A percentile compares a stretch with the other conserved stretches of the same genome.
Conservation (phyloP, 1,140 invertebrate species). For the Centruroides vittatus region DNA sequence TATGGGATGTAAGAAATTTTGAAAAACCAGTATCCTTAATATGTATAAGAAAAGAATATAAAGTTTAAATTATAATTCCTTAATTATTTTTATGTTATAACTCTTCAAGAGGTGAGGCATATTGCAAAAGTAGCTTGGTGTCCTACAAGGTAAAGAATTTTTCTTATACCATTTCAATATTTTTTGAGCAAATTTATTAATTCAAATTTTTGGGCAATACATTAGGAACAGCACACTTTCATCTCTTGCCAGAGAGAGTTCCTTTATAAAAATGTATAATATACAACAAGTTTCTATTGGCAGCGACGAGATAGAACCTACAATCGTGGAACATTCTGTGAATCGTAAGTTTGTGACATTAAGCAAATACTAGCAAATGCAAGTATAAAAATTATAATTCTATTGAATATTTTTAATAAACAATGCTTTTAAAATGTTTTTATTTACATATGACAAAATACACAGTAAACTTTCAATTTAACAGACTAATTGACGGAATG, state of each 20-base stretch:
- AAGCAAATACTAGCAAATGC: no score
- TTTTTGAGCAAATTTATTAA: background rate
- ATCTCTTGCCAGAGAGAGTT: conserved; percentile 53
- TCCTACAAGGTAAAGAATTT: conserved; percentile 54
- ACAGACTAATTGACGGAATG: no score
- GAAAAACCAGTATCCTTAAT: conserved; percentile 61
- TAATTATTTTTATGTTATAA: background rate
- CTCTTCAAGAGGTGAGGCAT: conserved; percentile 43
- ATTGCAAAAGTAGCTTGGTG: conserved; percentile 71
- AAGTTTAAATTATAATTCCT: background rate
- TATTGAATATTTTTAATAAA: no score
- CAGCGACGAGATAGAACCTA: conserved; percentile 55
- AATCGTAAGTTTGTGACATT: conserved; percentile 6
- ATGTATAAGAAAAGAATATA: background rate
- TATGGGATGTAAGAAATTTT: conserved; percentile 79
- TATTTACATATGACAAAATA: no score
- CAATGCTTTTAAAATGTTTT: no score
- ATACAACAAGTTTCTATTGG: conserved; percentile 54
- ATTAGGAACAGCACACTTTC: conserved; percentile 37
- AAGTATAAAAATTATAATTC: no score
- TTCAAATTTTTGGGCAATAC: background rate
- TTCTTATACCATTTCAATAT: background rate
- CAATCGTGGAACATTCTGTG: conserved; percentile 52
- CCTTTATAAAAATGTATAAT: conserved; percentile 55
- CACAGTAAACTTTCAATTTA: no score